A percentile compares a stretch with the other conserved stretches of the same genome.
Evolutionary conservation across 2,888 invertebrate species (phyloP).

Genomic region (Thereva nobilitata): DNA sequence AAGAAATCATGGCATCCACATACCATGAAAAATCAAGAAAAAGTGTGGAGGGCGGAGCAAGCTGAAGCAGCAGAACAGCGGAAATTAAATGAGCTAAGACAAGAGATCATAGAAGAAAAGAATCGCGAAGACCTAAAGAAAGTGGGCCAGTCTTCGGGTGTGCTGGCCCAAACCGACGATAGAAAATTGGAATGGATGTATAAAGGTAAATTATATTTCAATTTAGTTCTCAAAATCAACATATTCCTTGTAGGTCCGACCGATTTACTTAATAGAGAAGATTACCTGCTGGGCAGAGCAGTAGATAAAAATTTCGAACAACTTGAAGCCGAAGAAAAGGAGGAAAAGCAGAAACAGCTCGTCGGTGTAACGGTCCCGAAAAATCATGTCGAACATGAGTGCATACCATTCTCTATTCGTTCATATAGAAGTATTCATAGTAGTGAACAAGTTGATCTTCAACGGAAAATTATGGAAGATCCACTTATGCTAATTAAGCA

Average conservation of each 20-base stretch:
- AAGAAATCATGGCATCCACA: conserved; percentile 83
- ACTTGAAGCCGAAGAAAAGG: conserved; percentile 64
- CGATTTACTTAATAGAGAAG: conserved; percentile 71
- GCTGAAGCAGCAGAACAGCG: conserved; percentile 71
- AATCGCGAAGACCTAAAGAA: conserved; percentile 69
- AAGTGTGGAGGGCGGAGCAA: conserved; percentile 79
- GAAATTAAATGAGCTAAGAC: conserved; percentile 68
- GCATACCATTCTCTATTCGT: conserved; percentile 74
- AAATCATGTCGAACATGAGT: conserved; percentile 74
- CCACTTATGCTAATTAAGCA: conserved; percentile 88
- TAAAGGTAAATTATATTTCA: conserved; percentile 60
- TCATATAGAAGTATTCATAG: conserved; percentile 59
- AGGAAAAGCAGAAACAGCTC: conserved; percentile 47
- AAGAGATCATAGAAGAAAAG: conserved; percentile 69
- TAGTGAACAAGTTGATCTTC: conserved; percentile 79
- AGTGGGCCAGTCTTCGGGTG: conserved; percentile 63
- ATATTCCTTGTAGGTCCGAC: conserved; percentile 46
- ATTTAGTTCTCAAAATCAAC: too few relatives aligned
- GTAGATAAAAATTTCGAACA: conserved; percentile 77
- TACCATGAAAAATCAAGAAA: conserved; percentile 75
- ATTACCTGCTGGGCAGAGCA: conserved; percentile 80
- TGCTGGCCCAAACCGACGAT: conserved; percentile 57
- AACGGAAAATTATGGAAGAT: conserved; percentile 89
- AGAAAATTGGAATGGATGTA: conserved; percentile 88
- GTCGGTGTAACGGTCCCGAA: conserved; percentile 60